Conservation (phyloP, 1,140 invertebrate genomes). For the Nephila pilipes region DNA sequence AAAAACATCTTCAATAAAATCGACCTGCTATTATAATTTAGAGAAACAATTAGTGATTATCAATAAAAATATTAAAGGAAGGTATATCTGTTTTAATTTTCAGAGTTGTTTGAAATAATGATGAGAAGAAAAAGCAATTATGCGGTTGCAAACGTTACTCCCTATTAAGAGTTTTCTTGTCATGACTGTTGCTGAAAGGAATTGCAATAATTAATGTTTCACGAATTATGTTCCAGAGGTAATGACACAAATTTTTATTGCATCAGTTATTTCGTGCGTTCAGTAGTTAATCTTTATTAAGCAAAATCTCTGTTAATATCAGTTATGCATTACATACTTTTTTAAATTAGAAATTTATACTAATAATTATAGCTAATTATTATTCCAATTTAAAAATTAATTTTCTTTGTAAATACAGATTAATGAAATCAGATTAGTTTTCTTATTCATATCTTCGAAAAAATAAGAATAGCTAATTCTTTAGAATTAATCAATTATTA, state of each 20-base stretch:
- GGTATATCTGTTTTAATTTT: conserved; percentile 29
- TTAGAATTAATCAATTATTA: too few relatives aligned
- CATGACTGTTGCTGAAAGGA: background rate
- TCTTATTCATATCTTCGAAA: too few relatives aligned
- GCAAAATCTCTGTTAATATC: too few relatives aligned
- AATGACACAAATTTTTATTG: background rate
- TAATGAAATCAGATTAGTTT: too few relatives aligned
- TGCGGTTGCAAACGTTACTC: background rate
- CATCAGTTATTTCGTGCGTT: too few relatives aligned
- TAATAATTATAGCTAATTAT: too few relatives aligned
- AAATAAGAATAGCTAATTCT: too few relatives aligned
- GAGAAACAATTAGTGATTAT: conserved; percentile 68
- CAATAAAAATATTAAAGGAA: conserved; percentile 55
- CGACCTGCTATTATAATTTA: background rate
- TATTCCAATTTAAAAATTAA: too few relatives aligned
- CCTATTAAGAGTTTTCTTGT: background rate
- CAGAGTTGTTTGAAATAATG: background rate
- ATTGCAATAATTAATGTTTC: background rate
- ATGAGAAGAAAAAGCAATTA: background rate
- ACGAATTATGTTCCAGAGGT: background rate
- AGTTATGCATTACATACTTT: too few relatives aligned
- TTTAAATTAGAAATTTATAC: too few relatives aligned
- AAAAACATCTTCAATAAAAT: conserved; percentile 46
- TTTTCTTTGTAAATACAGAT: too few relatives aligned
- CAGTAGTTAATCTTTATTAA: too few relatives aligned